Conservation (phyloP, 2,797 vertebrate species). For the Semaprochilodus insignis region DNA sequence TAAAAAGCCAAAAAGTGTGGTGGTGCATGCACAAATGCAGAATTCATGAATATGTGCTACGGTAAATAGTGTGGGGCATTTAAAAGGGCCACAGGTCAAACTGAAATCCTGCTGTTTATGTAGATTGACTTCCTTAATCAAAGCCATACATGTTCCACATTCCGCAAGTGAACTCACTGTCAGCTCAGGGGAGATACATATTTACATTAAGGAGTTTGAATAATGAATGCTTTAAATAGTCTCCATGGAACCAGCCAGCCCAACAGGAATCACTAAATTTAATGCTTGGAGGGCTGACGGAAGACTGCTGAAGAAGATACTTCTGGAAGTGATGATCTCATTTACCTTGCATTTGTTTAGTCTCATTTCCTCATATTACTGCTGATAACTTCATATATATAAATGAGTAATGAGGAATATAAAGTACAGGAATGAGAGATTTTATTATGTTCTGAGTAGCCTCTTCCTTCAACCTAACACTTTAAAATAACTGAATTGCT, state of each 20-base stretch:
- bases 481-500: too few relatives aligned
- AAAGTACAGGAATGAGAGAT: background rate
- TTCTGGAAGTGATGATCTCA: constrained; percentile 1
- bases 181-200: constrained; percentile 72
- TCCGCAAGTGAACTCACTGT: constrained; percentile 68
- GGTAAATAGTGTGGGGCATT: constrained; percentile 1
- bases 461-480: too few relatives aligned
- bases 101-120: background rate
- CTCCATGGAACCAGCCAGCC: constrained; percentile 65
- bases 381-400: background rate
- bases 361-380: background rate
- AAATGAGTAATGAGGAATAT: background rate
- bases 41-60: background rate
- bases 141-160: constrained; percentile 59
- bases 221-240: constrained; percentile 74
- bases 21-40: background rate
- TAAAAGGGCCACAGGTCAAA: constrained; percentile 28
- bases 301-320: constrained; percentile 25
- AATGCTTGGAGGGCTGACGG: constrained; percentile 16
- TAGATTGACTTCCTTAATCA: constrained; percentile 21
- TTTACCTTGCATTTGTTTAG: background rate
- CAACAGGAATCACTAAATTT: constrained; percentile 28
- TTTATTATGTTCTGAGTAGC: background rate
- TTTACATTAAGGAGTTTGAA: constrained; percentile 79
- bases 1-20: too few relatives aligned